Base-by-base conservation (phyloP, 2,113 vertebrate species). In the Pimephales promelas region DNA sequence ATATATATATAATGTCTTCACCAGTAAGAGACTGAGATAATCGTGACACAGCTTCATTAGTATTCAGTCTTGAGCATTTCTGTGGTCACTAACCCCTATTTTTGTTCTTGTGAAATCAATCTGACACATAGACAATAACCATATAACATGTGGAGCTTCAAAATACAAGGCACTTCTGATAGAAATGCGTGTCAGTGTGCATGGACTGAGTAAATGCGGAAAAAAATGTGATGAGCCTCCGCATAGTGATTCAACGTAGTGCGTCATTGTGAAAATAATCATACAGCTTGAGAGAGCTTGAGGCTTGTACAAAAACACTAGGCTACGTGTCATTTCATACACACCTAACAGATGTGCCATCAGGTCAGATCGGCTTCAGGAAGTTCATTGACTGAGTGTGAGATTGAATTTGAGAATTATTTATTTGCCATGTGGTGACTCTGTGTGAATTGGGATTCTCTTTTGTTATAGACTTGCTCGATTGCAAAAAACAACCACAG, bases 221-320 rank as follows among this genome's bases (percentile, higher is more conserved):
- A 5, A 7, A 61, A 10, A 28, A 5, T 14, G 10, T 7, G 18
- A 54, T n/a, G 34, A 54, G 47, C 64, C 47, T 81, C 49, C 22
- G 31, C 79, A 70, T 10, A 70, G 49, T 81, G 79, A 71, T 81
- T 81, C 22, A 81, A 70, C 0, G 1, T 71, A 40, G 64, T 71
- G 31, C 47, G 79, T 81, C 47, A 70, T 40, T 10, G 22, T 59
- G 22, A 14, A 24, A 24, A 47, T 40, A 34, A 66, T 26, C 18
- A 11, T 16, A 13, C 16, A 10, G 61, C 11, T 81, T 9, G 26
- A 71, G 43, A 49, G 10, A 0, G 59, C 13, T 66, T 14, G n/a
- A n/a, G n/a, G 49, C 47, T 70, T 36, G 10, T 31, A 31, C 22
- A 20, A 49, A 81, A 56, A 81, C 73, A 36, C 28, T 26, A 45